phyloP scores from a whole-genome alignment of 2,797 vertebrate genomes.

The Spinus pinus region DNA sequence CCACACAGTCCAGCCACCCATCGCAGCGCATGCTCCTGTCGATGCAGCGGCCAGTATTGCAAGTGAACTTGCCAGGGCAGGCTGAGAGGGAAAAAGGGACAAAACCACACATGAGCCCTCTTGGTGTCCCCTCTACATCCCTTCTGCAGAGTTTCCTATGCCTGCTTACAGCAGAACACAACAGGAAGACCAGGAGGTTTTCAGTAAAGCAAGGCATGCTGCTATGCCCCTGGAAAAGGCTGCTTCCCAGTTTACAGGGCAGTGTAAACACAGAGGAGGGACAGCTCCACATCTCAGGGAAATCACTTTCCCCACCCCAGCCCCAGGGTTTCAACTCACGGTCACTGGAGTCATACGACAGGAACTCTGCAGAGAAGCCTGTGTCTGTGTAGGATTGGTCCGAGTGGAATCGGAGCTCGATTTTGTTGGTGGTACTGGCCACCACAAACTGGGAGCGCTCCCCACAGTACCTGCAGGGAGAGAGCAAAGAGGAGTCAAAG shows the following conservation, averaged over 20 bases:
- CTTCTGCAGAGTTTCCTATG: rapidly evolving
- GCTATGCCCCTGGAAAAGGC: neutral
- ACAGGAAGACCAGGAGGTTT: neutral
- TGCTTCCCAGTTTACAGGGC: neutral
- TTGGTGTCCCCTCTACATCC: rapidly evolving
- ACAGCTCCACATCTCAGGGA: neutral
- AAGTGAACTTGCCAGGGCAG: conserved; percentile 86
- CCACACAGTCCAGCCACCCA: conserved; percentile 92
- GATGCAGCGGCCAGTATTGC: conserved; percentile 83
- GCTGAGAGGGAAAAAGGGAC: conserved; percentile 70
- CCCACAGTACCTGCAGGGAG: conserved; percentile 83
- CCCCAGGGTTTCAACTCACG: conserved; percentile 79
- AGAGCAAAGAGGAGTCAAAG: neutral
- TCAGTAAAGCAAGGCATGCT: neutral
- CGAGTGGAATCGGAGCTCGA: conserved; percentile 81
- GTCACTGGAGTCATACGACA: conserved; percentile 80
- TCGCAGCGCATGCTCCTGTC: conserved; percentile 77
- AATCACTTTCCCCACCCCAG: neutral
- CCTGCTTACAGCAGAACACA: neutral
- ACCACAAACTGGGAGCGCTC: conserved; percentile 72
- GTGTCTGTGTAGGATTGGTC: conserved; percentile 87
- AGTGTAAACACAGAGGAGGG: neutral
- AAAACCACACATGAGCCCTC: neutral
- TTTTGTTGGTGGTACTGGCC: conserved; percentile 74
- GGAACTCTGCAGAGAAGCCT: conserved; percentile 83